Conservation (phyloP, 1,140 invertebrate genomes). For the Drosophila kohkoa region DNA sequence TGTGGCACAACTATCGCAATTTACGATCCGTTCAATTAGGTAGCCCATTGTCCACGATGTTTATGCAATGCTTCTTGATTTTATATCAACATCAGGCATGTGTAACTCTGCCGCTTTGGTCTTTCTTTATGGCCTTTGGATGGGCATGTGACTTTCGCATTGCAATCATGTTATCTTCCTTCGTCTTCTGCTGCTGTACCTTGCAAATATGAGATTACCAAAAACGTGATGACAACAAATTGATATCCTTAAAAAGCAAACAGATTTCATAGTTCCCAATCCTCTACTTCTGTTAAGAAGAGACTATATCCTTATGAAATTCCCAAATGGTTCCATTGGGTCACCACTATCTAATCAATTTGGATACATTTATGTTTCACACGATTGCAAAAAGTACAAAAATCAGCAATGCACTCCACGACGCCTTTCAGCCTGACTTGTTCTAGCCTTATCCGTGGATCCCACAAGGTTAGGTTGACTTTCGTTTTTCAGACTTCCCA, state of each 20-base stretch:
- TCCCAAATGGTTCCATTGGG: slow-evolving; percentile 63
- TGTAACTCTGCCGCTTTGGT: slow-evolving; percentile 61
- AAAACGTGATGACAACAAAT: slow-evolving; percentile 72
- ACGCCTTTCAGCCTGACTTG: background rate
- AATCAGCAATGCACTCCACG: background rate
- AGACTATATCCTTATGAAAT: slow-evolving; percentile 23
- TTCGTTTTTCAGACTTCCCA: slow-evolving; percentile 65
- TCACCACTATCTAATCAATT: slow-evolving; percentile 60
- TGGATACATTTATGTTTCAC: slow-evolving; percentile 67
- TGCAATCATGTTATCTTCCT: slow-evolving; percentile 13
- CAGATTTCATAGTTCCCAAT: slow-evolving; percentile 35
- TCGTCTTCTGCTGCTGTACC: slow-evolving; percentile 23
- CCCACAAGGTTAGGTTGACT: slow-evolving; percentile 43
- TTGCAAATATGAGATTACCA: slow-evolving; percentile 59
- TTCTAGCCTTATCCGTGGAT: slow-evolving; percentile 11
- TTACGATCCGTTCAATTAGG: slow-evolving; percentile 78
- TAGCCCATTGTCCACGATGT: slow-evolving; percentile 76
- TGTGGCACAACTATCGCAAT: slow-evolving; percentile 66
- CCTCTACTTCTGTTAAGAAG: background rate
- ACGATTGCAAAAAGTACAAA: slow-evolving; percentile 50
- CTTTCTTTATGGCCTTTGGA: slow-evolving; percentile 62
- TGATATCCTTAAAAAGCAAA: slow-evolving; percentile 68
- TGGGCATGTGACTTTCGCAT: slow-evolving; percentile 2
- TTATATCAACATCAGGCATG: slow-evolving; percentile 75
- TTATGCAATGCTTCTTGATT: slow-evolving; percentile 78